A percentile compares a stretch with the other conserved stretches of the same genome.
Conservation (phyloP, 2,113 vertebrate genomes). For the Phylloscopus trochiloides region DNA sequence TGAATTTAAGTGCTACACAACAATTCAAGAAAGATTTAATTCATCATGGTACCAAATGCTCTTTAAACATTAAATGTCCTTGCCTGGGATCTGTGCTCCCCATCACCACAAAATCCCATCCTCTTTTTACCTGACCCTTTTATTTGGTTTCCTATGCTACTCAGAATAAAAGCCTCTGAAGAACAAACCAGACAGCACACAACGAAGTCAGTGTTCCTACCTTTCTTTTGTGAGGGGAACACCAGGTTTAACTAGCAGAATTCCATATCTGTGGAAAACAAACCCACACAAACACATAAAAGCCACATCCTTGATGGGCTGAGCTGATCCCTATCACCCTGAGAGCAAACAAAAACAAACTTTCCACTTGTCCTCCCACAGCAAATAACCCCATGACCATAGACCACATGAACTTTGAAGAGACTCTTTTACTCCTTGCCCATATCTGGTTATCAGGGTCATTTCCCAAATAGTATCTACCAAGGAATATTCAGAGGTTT, state of each 20-base stretch:
- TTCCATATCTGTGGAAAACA: conserved; percentile 69
- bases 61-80: background rate
- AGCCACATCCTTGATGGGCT: background rate
- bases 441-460: background rate
- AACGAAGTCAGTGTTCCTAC: conserved; percentile 34
- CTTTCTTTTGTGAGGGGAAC: conserved; percentile 69
- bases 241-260: conserved; percentile 70
- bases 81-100: background rate
- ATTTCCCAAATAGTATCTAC: background rate
- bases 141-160: background rate
- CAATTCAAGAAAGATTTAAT: background rate
- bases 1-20: background rate
- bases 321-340: background rate
- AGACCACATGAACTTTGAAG: background rate
- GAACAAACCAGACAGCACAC: background rate
- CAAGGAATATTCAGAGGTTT: background rate
- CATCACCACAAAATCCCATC: background rate
- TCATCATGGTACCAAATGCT: background rate
- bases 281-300: background rate
- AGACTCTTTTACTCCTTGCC: background rate
- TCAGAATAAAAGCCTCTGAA: background rate
- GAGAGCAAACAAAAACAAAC: background rate
- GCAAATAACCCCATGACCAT: background rate
- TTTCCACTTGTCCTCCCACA: background rate
- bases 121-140: background rate